Percentiles rank a stretch among this genome's conserved stretches.
Evolutionary conservation across 2,113 vertebrate species (phyloP).

Genomic region (Meriones unguiculatus): DNA sequence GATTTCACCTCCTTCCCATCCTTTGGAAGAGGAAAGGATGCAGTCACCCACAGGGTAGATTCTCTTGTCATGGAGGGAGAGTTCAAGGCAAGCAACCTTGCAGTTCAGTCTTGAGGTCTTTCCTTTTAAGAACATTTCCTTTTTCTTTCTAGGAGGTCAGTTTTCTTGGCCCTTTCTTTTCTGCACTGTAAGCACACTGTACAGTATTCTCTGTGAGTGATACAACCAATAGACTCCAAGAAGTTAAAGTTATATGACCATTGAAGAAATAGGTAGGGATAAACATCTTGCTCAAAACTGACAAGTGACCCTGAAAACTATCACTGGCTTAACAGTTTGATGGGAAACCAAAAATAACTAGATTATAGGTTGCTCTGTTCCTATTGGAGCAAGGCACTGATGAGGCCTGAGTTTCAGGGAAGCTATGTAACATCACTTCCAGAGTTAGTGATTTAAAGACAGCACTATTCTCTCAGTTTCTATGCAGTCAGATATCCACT

Average conservation of each 20-base stretch:
- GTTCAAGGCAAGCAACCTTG: not conserved
- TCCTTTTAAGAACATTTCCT: not conserved
- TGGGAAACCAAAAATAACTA: conserved; percentile 8
- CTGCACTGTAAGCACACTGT: not conserved
- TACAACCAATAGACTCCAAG: not conserved
- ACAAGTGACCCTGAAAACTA: not conserved
- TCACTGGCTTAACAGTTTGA: conserved; percentile 20
- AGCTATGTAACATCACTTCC: not conserved
- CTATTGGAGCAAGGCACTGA: not conserved
- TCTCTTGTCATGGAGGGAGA: not conserved
- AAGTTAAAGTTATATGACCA: not conserved
- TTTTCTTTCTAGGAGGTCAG: not conserved
- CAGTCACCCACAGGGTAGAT: not conserved
- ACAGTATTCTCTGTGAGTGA: not conserved
- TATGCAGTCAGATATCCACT: not conserved
- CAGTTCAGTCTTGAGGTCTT: not conserved
- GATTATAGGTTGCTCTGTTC: not conserved
- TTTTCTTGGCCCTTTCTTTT: not conserved
- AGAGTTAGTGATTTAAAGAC: not conserved
- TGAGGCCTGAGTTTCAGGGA: not conserved
- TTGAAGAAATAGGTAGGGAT: not conserved
- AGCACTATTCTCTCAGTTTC: not conserved
- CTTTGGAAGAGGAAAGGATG: not conserved
- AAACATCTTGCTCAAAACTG: conserved; percentile 8
- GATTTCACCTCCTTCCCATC: not conserved